Conservation (phyloP, 1,140 invertebrate genomes). For the Eriocheir sinensis region DNA sequence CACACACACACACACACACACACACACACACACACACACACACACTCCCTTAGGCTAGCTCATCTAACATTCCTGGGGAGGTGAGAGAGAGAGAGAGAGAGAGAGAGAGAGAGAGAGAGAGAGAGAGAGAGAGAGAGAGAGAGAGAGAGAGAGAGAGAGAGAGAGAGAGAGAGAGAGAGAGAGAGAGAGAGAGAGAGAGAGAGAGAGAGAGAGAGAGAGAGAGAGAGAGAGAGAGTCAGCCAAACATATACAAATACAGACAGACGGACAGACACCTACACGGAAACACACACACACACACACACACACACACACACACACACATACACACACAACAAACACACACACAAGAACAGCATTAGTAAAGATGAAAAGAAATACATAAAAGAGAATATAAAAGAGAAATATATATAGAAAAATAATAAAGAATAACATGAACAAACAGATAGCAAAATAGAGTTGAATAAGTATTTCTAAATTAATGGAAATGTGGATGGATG, state of each 20-base stretch:
- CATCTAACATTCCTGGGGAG: neutral
- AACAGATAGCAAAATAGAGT: neutral
- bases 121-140: constrained; percentile 62
- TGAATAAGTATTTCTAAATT: too few species aligned
- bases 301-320: constrained; percentile 41
- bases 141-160: constrained; percentile 63
- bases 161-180: neutral
- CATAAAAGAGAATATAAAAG: neutral
- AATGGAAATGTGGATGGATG: too few species aligned
- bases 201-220: constrained; percentile 38
- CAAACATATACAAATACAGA: constrained; percentile 30
- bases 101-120: constrained; percentile 36
- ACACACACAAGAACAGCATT: neutral
- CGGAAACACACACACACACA: constrained; percentile 9
- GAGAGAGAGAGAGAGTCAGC: constrained; percentile 31
- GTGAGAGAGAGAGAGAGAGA: constrained; percentile 50
- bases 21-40: too few species aligned
- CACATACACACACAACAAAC: constrained; percentile 38
- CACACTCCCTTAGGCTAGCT: neutral
- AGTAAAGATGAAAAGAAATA: neutral
- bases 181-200: constrained; percentile 16
- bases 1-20: neutral
- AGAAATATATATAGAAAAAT: neutral
- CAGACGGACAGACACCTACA: neutral
- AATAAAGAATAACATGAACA: neutral